Base-by-base conservation (phyloP, 2,113 vertebrate species). In the Brachirus orientalis region DNA sequence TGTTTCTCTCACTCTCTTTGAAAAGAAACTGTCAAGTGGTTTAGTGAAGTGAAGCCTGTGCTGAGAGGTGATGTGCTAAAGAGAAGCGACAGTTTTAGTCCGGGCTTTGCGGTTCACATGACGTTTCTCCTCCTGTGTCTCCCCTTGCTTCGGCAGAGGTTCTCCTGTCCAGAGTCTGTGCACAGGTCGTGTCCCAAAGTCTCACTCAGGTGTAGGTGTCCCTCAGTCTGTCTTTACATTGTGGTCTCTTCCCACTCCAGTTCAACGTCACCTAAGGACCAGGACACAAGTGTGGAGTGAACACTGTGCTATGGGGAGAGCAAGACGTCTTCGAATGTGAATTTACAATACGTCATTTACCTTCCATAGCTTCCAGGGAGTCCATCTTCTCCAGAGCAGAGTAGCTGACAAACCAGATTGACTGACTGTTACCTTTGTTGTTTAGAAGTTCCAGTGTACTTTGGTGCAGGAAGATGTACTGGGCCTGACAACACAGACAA, bases 201-300 rank as follows among this genome's bases (percentile, higher is more conserved):
- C n/a, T n/a, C n/a, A n/a, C n/a, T n/a, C n/a, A n/a, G n/a, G n/a
- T n/a, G n/a, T 45, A 36, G 16, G 62, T 16, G 28, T 56, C 40
- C 47, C 38, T 60, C 18, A 4, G 59, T 65, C 52, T 74, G 63
- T 60, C 63, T 90, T 95, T 91, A 99, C 97, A 98, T 99, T 0
- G 97, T 98, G 44, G 97, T 98, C 90, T 99, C 97, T 90, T 99
- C 97, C 97, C 97, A 99, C 85, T 99, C 97, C 65, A 99, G 91
- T 64, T 99, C 97, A 63, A 99, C 95, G 69, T 99, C 97, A 92
- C 97, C 97, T 99, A 80, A 8, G 91, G 77, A 86, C 69, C 85
- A 66, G 85, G 72, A 86, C 12, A 73, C 19, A 61, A 4, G 4
- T 14, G 4, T 54, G 43, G 17, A 12, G 10, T 77, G 69, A 81